Evolutionary conservation across 1,140 invertebrate genomes (phyloP).

Genomic region (Lucilia cuprina): DNA sequence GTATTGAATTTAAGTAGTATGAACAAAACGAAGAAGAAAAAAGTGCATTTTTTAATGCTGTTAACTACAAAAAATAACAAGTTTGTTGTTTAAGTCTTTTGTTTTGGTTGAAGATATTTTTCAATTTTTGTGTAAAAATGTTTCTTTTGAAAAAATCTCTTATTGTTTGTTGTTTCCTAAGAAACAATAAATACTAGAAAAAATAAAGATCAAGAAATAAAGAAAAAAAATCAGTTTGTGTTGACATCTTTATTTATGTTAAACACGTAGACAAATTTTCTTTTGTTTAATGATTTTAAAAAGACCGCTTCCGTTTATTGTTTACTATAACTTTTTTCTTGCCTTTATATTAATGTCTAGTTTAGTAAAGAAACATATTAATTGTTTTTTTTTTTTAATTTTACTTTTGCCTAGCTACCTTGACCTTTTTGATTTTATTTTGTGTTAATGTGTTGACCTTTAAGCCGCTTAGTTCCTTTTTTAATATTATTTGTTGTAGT

Average conservation of each 20-base stretch:
- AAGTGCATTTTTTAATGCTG: background rate
- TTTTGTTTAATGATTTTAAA: conserved; percentile 5
- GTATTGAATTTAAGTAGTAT: background rate
- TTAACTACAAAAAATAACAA: background rate
- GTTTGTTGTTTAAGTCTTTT: conserved; percentile 40
- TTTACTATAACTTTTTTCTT: background rate
- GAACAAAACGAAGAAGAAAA: too few relatives aligned
- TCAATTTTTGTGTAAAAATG: background rate
- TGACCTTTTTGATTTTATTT: conserved; percentile 11
- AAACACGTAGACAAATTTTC: conserved; percentile 20
- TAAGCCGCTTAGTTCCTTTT: conserved; percentile 20
- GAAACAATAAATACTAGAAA: background rate
- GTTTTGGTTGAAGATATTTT: conserved; percentile 11
- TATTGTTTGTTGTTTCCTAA: background rate
- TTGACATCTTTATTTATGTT: conserved; percentile 30
- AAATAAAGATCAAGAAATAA: background rate
- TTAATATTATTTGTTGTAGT: background rate
- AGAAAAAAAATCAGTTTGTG: background rate
- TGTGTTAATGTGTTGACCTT: background rate
- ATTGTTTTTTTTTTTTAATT: background rate
- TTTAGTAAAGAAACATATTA: background rate
- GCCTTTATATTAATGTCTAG: background rate
- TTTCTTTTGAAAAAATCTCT: background rate
- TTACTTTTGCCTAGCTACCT: background rate
- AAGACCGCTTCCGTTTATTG: conserved; percentile 20